Percentiles rank a stretch among this genome's conserved stretches.
phyloP scores from a whole-genome alignment of 2,888 invertebrate genomes.

The Xestia ashworthii region DNA sequence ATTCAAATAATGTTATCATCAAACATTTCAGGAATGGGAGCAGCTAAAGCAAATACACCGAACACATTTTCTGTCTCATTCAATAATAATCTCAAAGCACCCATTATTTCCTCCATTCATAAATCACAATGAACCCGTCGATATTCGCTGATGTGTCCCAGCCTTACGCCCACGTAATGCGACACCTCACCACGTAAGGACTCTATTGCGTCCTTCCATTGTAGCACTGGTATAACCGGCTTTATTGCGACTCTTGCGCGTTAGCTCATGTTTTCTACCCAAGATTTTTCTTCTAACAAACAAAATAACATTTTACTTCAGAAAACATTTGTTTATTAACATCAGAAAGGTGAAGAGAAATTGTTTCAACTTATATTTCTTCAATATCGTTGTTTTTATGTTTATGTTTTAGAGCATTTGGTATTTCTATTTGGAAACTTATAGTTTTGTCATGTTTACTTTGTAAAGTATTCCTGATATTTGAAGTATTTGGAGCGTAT shows the following conservation, averaged over 20 bases:
- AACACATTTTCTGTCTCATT: constrained; percentile 47
- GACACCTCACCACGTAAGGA: constrained; percentile 66
- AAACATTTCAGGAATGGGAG: constrained; percentile 24
- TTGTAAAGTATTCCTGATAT: constrained; percentile 56
- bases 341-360: constrained; percentile 6
- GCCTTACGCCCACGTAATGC: constrained; percentile 60
- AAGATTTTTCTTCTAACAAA: constrained; percentile 34
- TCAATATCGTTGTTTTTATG: constrained; percentile 27
- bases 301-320: constrained; percentile 21
- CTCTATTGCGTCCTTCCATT: constrained; percentile 68
- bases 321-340: constrained; percentile 18
- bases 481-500: constrained; percentile 49
- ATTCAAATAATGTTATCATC: constrained; percentile 34
- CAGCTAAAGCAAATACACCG: constrained; percentile 28
- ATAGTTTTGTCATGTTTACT: constrained; percentile 60
- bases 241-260: constrained; percentile 63
- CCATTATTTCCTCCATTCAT: constrained; percentile 30
- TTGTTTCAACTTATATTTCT: constrained; percentile 28
- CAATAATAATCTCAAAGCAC: constrained; percentile 29
- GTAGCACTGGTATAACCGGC: constrained; percentile 74
- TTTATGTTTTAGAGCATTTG: constrained; percentile 25
- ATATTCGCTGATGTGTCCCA: constrained; percentile 44
- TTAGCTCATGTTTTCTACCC: constrained; percentile 49
- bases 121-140: constrained; percentile 24
- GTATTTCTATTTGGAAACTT: constrained; percentile 32